Conservation (phyloP, 2,888 invertebrate species). For the Carpatolechia fugitivella region DNA sequence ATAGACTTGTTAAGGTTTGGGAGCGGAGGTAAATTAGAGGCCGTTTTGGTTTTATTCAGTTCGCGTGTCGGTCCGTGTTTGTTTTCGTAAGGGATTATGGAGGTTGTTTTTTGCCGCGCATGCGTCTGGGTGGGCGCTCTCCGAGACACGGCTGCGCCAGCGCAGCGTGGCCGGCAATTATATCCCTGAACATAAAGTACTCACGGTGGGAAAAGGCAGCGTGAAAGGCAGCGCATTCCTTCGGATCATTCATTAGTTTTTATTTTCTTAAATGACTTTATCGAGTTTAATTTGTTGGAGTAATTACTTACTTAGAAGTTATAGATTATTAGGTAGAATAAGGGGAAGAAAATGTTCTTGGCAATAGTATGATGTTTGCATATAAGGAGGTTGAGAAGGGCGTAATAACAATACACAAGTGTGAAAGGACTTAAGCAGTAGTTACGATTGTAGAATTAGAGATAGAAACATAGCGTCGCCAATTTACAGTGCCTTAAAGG, state of each 20-base stretch:
- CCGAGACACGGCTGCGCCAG: slow-evolving; percentile 72
- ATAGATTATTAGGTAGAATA: no score
- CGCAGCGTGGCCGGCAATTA: slow-evolving; percentile 48
- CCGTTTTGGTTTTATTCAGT: slow-evolving; percentile 73
- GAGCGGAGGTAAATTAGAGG: slow-evolving; percentile 70
- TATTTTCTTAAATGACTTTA: slow-evolving; percentile 26
- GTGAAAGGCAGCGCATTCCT: slow-evolving; percentile 59
- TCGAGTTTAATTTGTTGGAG: slow-evolving; percentile 9
- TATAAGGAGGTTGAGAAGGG: no score
- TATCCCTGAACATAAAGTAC: slow-evolving; percentile 49
- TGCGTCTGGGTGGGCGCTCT: slow-evolving; percentile 71
- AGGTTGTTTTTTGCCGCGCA: slow-evolving; percentile 60
- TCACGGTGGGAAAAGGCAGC: slow-evolving; percentile 60
- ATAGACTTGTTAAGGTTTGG: slow-evolving; percentile 78
- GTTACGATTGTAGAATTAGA: no score
- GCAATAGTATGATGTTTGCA: no score
- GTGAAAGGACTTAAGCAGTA: no score
- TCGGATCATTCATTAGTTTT: slow-evolving; percentile 39
- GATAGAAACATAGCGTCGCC: no score
- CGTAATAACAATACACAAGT: no score
- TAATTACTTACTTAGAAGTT: neutral
- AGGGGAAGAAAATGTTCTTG: no score
- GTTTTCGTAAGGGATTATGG: slow-evolving; percentile 69
- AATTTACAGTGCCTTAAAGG: no score
- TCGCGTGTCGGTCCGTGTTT: slow-evolving; percentile 72